phyloP scores from a whole-genome alignment of 2,888 invertebrate genomes.

The Arrhopalites spinosus region DNA sequence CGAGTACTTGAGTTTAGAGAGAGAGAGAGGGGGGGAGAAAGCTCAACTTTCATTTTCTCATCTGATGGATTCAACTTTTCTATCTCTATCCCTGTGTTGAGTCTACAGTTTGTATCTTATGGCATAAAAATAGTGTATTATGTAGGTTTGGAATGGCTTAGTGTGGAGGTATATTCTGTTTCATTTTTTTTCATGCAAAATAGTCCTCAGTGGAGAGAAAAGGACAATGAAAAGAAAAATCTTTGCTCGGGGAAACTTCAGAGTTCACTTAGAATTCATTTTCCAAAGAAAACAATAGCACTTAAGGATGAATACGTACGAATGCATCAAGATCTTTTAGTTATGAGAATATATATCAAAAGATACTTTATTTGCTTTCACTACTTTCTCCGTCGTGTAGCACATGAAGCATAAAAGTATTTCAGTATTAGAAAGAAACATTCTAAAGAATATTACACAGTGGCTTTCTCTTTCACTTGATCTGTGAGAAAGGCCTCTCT shows the following conservation, averaged over 20 bases:
- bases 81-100: background rate
- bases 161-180: background rate
- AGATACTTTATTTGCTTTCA: background rate
- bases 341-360: too few relatives aligned
- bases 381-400: background rate
- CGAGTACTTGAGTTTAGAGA: too few relatives aligned
- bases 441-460: too few relatives aligned
- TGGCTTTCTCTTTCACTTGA: too few relatives aligned
- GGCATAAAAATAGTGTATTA: too few relatives aligned
- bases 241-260: slow-evolving; percentile 1
- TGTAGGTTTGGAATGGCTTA: background rate
- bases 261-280: background rate
- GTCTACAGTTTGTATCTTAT: too few relatives aligned
- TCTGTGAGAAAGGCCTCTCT: too few relatives aligned
- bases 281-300: slow-evolving; percentile 12
- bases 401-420: background rate
- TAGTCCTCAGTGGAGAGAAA: background rate
- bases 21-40: background rate
- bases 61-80: background rate
- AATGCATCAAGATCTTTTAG: background rate
- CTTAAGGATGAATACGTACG: background rate
- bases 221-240: background rate
- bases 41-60: background rate
- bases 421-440: too few relatives aligned
- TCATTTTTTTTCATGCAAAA: background rate